A percentile compares a stretch with the other conserved stretches of the same genome.
These are phyloP conservation scores for Matsumyia berberina DNA, from an alignment of 2,888 invertebrate species.

Conservation along the genomic window DNA sequence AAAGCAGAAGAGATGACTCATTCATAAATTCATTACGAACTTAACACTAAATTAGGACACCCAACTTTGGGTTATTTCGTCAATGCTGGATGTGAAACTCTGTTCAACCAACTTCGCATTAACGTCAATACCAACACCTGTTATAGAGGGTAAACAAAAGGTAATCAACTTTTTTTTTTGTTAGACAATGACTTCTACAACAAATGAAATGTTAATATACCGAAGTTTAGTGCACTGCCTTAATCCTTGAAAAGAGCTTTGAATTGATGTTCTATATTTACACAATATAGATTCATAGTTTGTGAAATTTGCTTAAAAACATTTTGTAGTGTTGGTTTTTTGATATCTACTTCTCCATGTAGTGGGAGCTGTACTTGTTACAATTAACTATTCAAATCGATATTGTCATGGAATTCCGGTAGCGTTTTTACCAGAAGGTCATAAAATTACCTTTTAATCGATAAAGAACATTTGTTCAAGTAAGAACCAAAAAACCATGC, in stretches of 20 bases:
- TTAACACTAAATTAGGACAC: conserved; percentile 15
- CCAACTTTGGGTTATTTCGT: not conserved
- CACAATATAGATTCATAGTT: not conserved
- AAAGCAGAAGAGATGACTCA: conserved; percentile 20
- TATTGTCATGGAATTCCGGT: conserved; percentile 3
- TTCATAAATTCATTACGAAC: conserved; percentile 3
- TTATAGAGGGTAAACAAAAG: no score
- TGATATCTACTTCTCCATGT: not conserved
- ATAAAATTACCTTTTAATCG: not conserved
- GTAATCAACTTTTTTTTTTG: not conserved
- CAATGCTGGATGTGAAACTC: not conserved
- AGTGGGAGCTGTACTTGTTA: not conserved
- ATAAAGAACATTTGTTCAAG: not conserved
- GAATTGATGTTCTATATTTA: not conserved
- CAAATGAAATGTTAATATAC: not conserved
- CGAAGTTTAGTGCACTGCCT: not conserved
- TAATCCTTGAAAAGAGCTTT: not conserved
- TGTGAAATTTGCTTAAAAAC: not conserved
- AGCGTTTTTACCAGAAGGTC: not conserved
- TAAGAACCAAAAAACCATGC: not conserved
- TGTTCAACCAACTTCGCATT: no score
- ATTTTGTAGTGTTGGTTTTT: no score
- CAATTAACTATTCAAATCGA: conserved; percentile 5
- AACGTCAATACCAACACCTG: no score
- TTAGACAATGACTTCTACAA: conserved; percentile 1